A percentile compares a stretch with the other conserved stretches of the same genome.
phyloP scores from a whole-genome alignment of 1,140 invertebrate genomes.

The Dreissena rostriformis region DNA sequence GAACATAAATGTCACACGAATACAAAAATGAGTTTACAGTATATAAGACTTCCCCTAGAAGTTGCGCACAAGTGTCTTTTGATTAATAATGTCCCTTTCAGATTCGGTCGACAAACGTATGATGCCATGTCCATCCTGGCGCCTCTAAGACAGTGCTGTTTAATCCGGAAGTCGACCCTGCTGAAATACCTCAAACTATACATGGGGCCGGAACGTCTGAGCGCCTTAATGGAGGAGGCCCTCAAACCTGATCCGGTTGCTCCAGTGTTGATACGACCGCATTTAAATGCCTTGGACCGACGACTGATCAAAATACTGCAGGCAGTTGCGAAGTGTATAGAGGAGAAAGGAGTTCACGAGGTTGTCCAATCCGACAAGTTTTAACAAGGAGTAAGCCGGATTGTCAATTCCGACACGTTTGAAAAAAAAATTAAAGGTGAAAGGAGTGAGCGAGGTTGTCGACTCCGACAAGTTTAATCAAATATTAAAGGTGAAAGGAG shows the following conservation, averaged over 20 bases:
- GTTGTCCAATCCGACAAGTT: constrained; percentile 42
- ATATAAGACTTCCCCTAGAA: too few species aligned
- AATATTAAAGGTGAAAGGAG: too few species aligned
- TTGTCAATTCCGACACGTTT: too few species aligned
- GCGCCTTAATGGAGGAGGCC: constrained; percentile 34
- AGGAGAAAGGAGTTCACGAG: background rate
- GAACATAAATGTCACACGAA: too few species aligned
- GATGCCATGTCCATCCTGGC: constrained; percentile 54
- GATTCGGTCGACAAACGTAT: constrained; percentile 41
- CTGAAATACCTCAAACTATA: constrained; percentile 44
- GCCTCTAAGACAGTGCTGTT: constrained; percentile 43
- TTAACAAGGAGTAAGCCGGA: background rate
- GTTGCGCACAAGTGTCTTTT: background rate
- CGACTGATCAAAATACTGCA: constrained; percentile 29
- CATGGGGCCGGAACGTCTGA: constrained; percentile 30
- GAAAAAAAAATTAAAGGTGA: too few species aligned
- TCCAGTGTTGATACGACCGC: constrained; percentile 33
- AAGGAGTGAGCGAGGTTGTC: too few species aligned
- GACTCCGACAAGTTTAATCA: too few species aligned
- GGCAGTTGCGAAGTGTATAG: constrained; percentile 25
- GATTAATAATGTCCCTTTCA: constrained; percentile 10
- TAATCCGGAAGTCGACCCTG: constrained; percentile 48
- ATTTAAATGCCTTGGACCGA: constrained; percentile 38
- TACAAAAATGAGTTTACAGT: too few species aligned
- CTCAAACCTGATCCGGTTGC: constrained; percentile 27